Evolutionary conservation across 2,888 invertebrate genomes (phyloP).

Genomic region (Tipula unca): DNA sequence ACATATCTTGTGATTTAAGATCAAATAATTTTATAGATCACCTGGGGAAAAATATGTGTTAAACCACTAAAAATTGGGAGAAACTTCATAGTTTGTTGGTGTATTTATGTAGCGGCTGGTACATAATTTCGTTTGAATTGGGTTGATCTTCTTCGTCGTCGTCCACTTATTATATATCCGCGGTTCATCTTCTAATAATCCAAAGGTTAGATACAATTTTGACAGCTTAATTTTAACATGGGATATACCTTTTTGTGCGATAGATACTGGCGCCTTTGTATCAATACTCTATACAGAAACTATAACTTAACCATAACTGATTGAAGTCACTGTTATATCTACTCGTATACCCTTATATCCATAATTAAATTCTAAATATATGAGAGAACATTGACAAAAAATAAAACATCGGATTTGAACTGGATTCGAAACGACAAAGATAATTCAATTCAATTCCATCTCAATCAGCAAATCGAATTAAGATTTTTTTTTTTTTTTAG

Average conservation of each 20-base stretch:
- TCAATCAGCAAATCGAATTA: slow-evolving; percentile 2
- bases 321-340: neutral
- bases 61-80: neutral
- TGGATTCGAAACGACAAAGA: neutral
- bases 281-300: neutral
- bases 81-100: neutral
- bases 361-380: slow-evolving; percentile 3
- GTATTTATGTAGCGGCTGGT: too few relatives aligned
- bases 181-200: neutral
- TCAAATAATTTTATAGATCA: neutral
- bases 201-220: too few relatives aligned
- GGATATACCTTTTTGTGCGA: neutral
- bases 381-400: neutral
- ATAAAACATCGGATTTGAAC: neutral
- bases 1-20: too few relatives aligned
- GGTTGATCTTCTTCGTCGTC: neutral
- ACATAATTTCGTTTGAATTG: neutral
- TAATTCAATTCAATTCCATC: neutral
- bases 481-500: neutral
- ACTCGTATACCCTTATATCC: neutral
- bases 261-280: neutral
- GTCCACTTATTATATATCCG: neutral
- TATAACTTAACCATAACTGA: neutral
- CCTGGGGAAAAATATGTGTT: neutral
- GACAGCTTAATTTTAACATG: neutral